phyloP scores from a whole-genome alignment of 2,797 vertebrate genomes.

The Tauraco hartlaubi region DNA sequence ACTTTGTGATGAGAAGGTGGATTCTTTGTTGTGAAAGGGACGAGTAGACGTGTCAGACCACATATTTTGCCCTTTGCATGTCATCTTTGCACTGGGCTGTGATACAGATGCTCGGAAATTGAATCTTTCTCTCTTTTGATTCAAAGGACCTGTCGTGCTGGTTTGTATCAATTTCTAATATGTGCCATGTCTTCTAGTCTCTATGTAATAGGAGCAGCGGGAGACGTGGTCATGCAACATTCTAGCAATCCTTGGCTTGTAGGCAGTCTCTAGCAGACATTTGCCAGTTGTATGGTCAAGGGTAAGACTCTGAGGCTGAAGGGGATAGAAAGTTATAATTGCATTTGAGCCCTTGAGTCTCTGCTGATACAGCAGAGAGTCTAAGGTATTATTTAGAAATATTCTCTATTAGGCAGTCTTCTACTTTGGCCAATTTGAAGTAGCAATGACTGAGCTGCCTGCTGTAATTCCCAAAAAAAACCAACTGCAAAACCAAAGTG shows the following conservation, averaged over 20 bases:
- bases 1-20: neutral
- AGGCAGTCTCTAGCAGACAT: neutral
- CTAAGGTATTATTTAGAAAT: conserved; percentile 17
- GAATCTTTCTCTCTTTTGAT: neutral
- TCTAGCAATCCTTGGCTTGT: neutral
- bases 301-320: neutral
- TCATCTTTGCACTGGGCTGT: neutral
- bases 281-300: neutral
- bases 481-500: neutral
- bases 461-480: neutral
- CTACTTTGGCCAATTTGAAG: neutral
- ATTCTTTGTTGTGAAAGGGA: neutral
- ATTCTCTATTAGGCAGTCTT: neutral
- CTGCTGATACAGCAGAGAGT: conserved; percentile 10
- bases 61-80: neutral
- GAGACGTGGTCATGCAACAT: neutral
- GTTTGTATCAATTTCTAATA: neutral
- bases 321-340: neutral
- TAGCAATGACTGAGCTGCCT: neutral
- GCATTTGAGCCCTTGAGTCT: neutral
- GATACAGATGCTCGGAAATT: neutral
- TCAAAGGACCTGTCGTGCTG: neutral
- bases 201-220: neutral
- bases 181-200: neutral
- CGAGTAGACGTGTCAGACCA: neutral